Percentiles rank a stretch among this genome's conserved stretches.
Evolutionary conservation across 2,113 vertebrate species (phyloP).

Genomic region (Indri indri): DNA sequence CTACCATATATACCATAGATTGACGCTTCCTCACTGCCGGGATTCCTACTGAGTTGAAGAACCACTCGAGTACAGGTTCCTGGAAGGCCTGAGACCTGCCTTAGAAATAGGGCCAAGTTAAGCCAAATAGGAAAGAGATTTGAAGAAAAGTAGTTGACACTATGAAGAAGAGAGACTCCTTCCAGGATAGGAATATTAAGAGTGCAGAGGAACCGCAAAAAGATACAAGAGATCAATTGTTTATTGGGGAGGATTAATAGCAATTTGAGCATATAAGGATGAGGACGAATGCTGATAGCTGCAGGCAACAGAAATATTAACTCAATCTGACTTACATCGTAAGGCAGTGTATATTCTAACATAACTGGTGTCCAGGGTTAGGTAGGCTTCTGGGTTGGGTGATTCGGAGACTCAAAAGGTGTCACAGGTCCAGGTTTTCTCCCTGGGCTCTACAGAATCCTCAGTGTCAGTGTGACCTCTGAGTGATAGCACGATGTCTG

Average conservation of each 20-base stretch:
- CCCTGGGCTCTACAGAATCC: not conserved
- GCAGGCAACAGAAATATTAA: not conserved
- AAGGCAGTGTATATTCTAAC: not conserved
- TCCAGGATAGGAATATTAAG: not conserved
- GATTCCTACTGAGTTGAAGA: not conserved
- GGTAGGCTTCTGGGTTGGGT: not conserved
- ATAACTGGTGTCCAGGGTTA: not conserved
- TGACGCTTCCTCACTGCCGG: not conserved
- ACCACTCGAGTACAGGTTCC: not conserved
- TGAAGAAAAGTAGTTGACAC: not conserved
- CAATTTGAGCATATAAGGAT: not conserved
- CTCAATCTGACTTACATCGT: not conserved
- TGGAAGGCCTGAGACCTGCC: not conserved
- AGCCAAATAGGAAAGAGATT: not conserved
- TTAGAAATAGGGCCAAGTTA: not conserved
- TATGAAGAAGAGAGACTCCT: not conserved
- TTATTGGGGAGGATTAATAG: not conserved
- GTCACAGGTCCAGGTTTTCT: not conserved
- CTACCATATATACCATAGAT: rapidly evolving
- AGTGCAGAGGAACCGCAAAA: not conserved
- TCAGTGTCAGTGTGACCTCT: not conserved
- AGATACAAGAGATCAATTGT: not conserved
- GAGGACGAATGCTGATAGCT: not conserved
- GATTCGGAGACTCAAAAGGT: not conserved
- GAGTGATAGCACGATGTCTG: not conserved